phyloP scores from a whole-genome alignment of 1,140 invertebrate species.

The Pristionchus pacificus region DNA sequence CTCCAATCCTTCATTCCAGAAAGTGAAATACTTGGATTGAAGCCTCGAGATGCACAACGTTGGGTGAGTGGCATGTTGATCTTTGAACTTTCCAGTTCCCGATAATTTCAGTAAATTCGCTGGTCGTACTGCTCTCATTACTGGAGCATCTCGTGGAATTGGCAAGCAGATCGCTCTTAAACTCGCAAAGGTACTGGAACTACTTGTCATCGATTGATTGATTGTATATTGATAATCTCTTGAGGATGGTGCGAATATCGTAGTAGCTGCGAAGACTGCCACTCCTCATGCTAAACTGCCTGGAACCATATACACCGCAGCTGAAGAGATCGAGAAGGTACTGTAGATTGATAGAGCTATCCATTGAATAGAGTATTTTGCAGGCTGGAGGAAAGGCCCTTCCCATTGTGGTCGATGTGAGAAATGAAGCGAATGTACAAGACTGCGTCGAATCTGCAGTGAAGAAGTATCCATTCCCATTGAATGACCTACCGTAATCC shows the following conservation, averaged over 20 bases:
- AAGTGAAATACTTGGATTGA: too few species aligned
- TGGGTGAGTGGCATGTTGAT: too few species aligned
- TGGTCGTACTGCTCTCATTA: constrained; percentile 88
- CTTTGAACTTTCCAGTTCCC: too few species aligned
- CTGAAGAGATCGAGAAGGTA: constrained; percentile 78
- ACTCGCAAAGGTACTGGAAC: constrained; percentile 59
- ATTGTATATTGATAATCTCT: background rate
- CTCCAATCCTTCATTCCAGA: too few species aligned
- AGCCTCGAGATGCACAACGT: too few species aligned
- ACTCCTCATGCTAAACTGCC: constrained; percentile 81
- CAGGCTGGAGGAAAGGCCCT: constrained; percentile 78
- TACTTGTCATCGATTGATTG: background rate
- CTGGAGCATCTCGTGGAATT: constrained; percentile 91
- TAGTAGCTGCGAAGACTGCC: constrained; percentile 50
- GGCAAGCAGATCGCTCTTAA: constrained; percentile 93
- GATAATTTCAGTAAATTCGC: constrained; percentile 73
- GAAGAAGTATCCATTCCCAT: constrained; percentile 61
- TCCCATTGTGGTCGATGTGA: constrained; percentile 87
- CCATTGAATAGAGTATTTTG: background rate
- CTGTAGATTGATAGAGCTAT: background rate
- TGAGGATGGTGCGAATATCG: constrained; percentile 66
- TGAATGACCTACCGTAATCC: background rate
- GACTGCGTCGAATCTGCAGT: constrained; percentile 79
- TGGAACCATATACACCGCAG: constrained; percentile 94
- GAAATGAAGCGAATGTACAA: constrained; percentile 77